phyloP scores from a whole-genome alignment of 2,888 invertebrate genomes.

The Diarsia dahlii region DNA sequence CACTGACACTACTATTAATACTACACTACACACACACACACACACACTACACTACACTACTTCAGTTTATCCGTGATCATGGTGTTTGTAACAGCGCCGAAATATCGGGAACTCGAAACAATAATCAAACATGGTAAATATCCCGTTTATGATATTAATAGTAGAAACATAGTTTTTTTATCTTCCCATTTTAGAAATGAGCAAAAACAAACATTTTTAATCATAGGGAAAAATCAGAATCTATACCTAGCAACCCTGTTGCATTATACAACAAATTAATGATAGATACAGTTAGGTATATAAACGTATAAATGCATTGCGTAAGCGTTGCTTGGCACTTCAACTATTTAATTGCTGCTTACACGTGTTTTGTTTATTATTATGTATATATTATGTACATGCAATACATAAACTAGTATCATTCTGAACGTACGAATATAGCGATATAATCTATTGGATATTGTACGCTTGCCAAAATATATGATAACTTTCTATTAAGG shows the following conservation, averaged over 20 bases:
- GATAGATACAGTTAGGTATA: not conserved
- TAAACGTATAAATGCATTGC: not conserved
- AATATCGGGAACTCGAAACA: too few species aligned
- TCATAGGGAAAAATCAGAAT: not conserved
- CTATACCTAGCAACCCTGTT: not conserved
- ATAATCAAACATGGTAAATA: too few species aligned
- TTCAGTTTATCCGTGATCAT: too few species aligned
- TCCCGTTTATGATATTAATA: too few species aligned
- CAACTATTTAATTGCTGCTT: conserved; percentile 35
- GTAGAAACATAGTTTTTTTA: too few species aligned
- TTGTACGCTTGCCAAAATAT: conserved; percentile 43
- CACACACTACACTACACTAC: too few species aligned
- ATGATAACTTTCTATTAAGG: conserved; percentile 29
- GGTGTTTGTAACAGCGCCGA: too few species aligned
- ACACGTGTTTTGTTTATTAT: conserved; percentile 50
- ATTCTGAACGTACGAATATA: too few species aligned
- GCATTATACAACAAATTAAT: conserved; percentile 13
- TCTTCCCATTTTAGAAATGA: too few species aligned
- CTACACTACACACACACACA: too few species aligned
- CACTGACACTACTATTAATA: too few species aligned
- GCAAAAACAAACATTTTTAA: too few species aligned
- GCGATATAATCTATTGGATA: conserved; percentile 7
- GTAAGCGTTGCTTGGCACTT: conserved; percentile 28
- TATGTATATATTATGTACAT: conserved; percentile 13
- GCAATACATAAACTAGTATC: conserved; percentile 26